phyloP scores from a whole-genome alignment of 2,888 invertebrate genomes.

The Allacma fusca region DNA sequence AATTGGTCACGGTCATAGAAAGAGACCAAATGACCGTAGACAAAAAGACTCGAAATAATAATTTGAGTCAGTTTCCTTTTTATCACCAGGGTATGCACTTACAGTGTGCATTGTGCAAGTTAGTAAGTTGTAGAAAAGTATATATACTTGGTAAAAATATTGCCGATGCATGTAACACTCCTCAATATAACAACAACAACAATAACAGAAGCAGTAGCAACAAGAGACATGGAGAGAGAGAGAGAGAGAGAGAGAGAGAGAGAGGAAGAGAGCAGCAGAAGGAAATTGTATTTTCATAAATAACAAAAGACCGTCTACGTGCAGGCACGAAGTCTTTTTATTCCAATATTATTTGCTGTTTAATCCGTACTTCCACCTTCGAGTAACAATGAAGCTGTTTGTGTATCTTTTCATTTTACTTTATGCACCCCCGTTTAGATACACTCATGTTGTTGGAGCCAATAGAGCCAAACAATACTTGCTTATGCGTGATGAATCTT shows the following conservation, averaged over 20 bases:
- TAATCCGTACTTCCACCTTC: constrained; percentile 54
- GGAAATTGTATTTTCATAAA: constrained; percentile 55
- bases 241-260: constrained; percentile 16
- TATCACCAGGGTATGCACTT: constrained; percentile 22
- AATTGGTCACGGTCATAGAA: constrained; percentile 53
- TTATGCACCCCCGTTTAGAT: constrained; percentile 2
- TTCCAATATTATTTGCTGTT: constrained; percentile 47
- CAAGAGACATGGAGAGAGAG: constrained; percentile 18
- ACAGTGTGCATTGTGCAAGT: constrained; percentile 29
- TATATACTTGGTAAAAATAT: constrained; percentile 25
- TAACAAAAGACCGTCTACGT: constrained; percentile 51
- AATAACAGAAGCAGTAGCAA: constrained; percentile 15
- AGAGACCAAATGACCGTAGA: constrained; percentile 50
- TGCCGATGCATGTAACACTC: constrained; percentile 14
- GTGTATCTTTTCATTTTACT: constrained; percentile 37
- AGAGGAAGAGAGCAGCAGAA: constrained; percentile 30
- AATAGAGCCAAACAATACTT: constrained; percentile 23
- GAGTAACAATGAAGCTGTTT: constrained; percentile 45
- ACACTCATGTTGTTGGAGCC: constrained; percentile 14
- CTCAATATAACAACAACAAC: constrained; percentile 1
- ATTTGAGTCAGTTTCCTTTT: constrained; percentile 47
- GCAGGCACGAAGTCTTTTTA: constrained; percentile 48
- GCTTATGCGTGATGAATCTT: constrained; percentile 26
- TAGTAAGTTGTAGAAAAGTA: constrained; percentile 35
- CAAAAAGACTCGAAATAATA: constrained; percentile 46